Conservation (phyloP, 2,797 vertebrate genomes). For the Eulemur mongoz region DNA sequence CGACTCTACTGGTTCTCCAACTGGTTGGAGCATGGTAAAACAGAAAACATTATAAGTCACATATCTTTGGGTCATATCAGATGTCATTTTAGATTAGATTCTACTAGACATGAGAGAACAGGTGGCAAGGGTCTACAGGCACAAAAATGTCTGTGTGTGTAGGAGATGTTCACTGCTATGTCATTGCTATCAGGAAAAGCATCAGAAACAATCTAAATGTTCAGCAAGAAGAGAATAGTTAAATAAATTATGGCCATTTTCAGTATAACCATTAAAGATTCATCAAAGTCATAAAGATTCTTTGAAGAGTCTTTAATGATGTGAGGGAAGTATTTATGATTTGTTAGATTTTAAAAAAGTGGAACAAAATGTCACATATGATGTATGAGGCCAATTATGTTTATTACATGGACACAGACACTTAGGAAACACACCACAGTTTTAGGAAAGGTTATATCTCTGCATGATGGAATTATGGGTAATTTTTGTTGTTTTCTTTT, state of each 20-base stretch:
- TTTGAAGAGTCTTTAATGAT: background rate
- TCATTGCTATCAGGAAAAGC: background rate
- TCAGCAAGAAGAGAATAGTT: background rate
- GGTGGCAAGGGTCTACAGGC: background rate
- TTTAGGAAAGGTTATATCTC: constrained; percentile 1
- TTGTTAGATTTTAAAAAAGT: background rate
- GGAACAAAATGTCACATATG: background rate
- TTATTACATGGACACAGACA: background rate
- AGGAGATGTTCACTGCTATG: background rate
- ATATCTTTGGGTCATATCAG: background rate
- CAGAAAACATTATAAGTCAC: background rate
- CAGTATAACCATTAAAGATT: background rate
- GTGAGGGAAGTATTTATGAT: constrained; percentile 3
- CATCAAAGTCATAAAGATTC: constrained; percentile 9
- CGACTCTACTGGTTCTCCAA: background rate
- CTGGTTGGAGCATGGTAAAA: background rate
- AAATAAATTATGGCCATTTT: background rate
- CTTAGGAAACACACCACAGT: background rate
- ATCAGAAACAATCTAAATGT: background rate
- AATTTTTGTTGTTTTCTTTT: constrained; percentile 6
- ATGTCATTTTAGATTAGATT: constrained; percentile 1
- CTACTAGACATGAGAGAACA: background rate
- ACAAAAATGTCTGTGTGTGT: background rate
- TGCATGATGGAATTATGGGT: background rate
- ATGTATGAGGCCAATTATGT: background rate